These are phyloP conservation scores for Eubucco bourcierii DNA, from an alignment of 2,113 vertebrate species.

Conservation along the genomic window DNA sequence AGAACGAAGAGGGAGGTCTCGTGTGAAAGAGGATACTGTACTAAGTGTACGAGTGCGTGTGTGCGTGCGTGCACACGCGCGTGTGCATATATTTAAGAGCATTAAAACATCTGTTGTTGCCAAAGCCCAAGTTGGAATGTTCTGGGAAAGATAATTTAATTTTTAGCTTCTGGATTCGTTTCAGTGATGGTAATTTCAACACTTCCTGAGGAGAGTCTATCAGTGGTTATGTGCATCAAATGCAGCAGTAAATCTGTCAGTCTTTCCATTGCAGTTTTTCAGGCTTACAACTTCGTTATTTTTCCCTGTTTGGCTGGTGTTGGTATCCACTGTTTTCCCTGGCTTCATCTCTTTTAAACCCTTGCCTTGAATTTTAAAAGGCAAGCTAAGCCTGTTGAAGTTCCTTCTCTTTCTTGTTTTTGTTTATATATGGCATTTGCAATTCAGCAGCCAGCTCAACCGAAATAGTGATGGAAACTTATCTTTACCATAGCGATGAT, in stretches of 20 bases:
- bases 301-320: constrained; percentile 53
- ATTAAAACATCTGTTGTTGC: constrained; percentile 56
- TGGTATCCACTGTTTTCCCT: constrained; percentile 51
- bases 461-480: background rate
- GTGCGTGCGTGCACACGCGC: background rate
- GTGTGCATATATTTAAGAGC: background rate
- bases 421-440: constrained; percentile 35
- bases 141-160: constrained; percentile 71
- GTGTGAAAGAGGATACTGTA: background rate
- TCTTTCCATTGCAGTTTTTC: constrained; percentile 61
- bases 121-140: constrained; percentile 66
- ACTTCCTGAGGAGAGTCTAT: constrained; percentile 66
- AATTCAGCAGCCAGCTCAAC: constrained; percentile 34
- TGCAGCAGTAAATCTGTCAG: constrained; percentile 58
- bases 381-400: background rate
- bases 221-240: constrained; percentile 53
- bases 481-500: background rate
- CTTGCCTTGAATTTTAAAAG: constrained; percentile 65
- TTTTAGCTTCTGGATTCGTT: constrained; percentile 69
- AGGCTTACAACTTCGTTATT: constrained; percentile 51
- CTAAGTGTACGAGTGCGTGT: background rate
- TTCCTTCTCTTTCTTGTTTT: constrained; percentile 48
- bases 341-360: constrained; percentile 54
- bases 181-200: constrained; percentile 65
- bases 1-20: constrained; percentile 22